Base-by-base conservation (phyloP, 2,113 vertebrate genomes). In the Hydrolagus affinis region DNA sequence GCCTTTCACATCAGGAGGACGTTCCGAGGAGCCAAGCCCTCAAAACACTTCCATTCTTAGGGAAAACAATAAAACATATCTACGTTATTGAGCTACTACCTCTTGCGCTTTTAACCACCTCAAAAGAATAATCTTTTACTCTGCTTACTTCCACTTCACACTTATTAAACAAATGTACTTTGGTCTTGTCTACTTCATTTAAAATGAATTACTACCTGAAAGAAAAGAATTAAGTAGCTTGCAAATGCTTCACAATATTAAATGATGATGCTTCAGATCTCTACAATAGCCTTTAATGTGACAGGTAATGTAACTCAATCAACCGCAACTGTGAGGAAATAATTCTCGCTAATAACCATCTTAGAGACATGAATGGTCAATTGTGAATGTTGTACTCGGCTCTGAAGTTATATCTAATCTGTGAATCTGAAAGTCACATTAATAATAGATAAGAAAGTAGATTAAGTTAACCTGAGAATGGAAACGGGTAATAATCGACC, bases 401-500 rank as follows among this genome's bases (percentile, higher is more conserved):
- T 66, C 30, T 17, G 32, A 83, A 66, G 64, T 83, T 60, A 83
- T 62, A 25, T 28, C 25, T 30, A 83, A 83, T 19, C 64, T 66
- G 15, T 32, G 60, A 83, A 83, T 19, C 28, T 64, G 23, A 80
- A 77, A 80, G 59, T 30, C 25, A 62, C 60, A 83, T 83, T 32
- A 32, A 83, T 66, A 28, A 66, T 83, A 83, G 25, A 66, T 32
- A 66, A 66, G 60, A 23, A 80, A 80, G 78, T 10, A 66, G 60
- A 66, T 66, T 83, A 66, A 83, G 14, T 28, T 30, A 83, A 83
- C 25, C 25, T 2, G 30, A 66, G 2, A 44, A 32, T 21, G 78
- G 25, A 83, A 83, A 66, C 78, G 66, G 15, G 9, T 66, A 83
- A 83, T 25, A 75, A 75, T 44, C 4, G 60, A 66, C 78, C 62